Evolutionary conservation across 2,113 vertebrate genomes (phyloP), one percentile per base, ranked within the genome.

Genomic region (Neolamprologus sp.): DNA sequence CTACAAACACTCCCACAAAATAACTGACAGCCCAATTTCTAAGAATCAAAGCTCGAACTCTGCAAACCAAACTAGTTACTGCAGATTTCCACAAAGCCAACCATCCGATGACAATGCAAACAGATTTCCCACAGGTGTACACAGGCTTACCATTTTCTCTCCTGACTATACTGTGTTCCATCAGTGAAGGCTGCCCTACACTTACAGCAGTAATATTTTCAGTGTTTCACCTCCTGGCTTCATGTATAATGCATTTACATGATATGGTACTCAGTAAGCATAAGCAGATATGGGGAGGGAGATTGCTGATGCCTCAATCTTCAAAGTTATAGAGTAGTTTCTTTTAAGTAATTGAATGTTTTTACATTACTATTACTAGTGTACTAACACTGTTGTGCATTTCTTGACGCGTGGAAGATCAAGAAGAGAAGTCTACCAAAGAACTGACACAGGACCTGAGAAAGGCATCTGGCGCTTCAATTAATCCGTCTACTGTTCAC

Each of bases 401-500:
- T 45, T 45, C 21, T 73, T 26, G 6, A 73, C 40, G 1, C 3
- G 40, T 28, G 68, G 68, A 11, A 26, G 68, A 1, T 1, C 40
- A 17, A 73, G 68, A 73, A 45, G 37, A 3, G 0, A 71, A 42
- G 9, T 73, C 65, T 42, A 7, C 33, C 19, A 68, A 68, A 68
- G 37, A 26, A 0, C 21, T 42, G 65, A 45, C 37, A 42, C 13
- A 45, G 68, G 21, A 73, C 21, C 68, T 73, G 68, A 45, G 65
- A 71, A 42, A 71, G 21, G n/a, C 35, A 71, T 40, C 63, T 68
- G 63, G 35, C 1, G 2, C 30, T 65, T 35, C 17, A n/a, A n/a
- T 35, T 35, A 35, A 65, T 65, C 4, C 0, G 10, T 0, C 63
- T 0, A 68, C 63, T 68, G 35, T 68, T 68, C 63, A 68, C 19